Conservation (phyloP, 1,140 invertebrate genomes). For the Drosophila teissieri region DNA sequence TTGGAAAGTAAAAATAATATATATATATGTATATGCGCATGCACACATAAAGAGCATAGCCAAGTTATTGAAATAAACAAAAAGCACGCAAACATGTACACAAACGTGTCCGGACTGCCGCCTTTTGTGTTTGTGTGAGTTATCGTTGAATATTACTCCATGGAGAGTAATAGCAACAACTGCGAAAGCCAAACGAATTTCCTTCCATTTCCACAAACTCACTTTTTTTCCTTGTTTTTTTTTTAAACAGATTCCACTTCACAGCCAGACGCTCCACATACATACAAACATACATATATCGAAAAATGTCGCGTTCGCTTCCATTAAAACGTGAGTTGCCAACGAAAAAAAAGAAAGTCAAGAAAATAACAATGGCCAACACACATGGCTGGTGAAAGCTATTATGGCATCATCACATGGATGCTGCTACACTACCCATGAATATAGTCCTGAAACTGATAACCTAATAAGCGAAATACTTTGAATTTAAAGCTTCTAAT, state of each 20-base stretch:
- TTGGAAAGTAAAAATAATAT: conserved; percentile 1
- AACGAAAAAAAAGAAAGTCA: conserved; percentile 29
- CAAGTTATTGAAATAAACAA: conserved; percentile 80
- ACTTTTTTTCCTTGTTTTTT: conserved; percentile 7
- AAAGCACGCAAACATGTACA: conserved; percentile 27
- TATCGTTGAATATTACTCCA: conserved; percentile 79
- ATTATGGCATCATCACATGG: conserved; percentile 50
- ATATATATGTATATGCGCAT: conserved; percentile 4
- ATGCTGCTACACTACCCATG: background rate
- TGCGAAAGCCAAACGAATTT: conserved; percentile 43
- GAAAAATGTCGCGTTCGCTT: conserved; percentile 57
- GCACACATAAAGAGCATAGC: conserved; percentile 11
- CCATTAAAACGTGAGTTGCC: conserved; percentile 64
- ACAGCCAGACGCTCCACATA: conserved; percentile 40
- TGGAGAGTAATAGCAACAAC: conserved; percentile 71
- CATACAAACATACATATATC: conserved; percentile 10
- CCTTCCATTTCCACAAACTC: conserved; percentile 1
- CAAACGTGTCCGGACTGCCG: conserved; percentile 40
- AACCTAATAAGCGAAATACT: no score
- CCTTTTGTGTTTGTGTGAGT: conserved; percentile 58
- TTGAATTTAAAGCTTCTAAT: no score
- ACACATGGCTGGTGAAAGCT: conserved; percentile 16
- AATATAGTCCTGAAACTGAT: background rate
- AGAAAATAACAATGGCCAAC: conserved; percentile 26
- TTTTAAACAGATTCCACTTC: conserved; percentile 25